phyloP scores from a whole-genome alignment of 2,888 invertebrate species.

The Leptinotarsa haldemani region DNA sequence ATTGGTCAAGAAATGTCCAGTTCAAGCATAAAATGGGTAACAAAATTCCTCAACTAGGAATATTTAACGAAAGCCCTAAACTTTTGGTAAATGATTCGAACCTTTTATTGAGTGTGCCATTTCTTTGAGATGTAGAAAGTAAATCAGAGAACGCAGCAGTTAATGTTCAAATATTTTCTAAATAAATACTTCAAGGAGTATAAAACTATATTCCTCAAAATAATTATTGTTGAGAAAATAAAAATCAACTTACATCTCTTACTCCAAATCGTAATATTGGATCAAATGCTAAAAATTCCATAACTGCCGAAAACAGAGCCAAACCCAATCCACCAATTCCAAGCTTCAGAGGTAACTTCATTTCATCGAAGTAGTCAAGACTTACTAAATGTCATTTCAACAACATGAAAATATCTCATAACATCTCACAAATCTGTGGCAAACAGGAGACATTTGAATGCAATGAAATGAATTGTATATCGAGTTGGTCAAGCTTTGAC shows the following conservation, averaged over 20 bases:
- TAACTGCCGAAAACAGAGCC: conserved; percentile 72
- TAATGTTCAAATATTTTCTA: too few relatives aligned
- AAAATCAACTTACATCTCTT: conserved; percentile 53
- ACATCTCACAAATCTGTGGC: background rate
- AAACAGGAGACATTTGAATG: conserved; percentile 5
- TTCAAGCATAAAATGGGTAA: too few relatives aligned
- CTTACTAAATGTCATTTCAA: background rate
- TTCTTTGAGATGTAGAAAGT: too few relatives aligned
- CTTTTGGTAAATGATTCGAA: too few relatives aligned
- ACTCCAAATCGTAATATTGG: conserved; percentile 50
- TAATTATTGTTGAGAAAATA: background rate
- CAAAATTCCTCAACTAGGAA: too few relatives aligned
- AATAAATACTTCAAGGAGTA: too few relatives aligned
- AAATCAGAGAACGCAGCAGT: too few relatives aligned
- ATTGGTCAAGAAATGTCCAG: too few relatives aligned
- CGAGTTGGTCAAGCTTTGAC: conserved; percentile 26
- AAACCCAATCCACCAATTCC: conserved; percentile 68
- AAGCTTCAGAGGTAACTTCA: conserved; percentile 67
- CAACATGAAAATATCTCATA: background rate
- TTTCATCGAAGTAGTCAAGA: conserved; percentile 40
- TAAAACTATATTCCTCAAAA: too few relatives aligned
- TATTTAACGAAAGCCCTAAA: too few relatives aligned
- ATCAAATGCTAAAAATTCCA: conserved; percentile 73
- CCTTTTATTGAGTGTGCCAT: too few relatives aligned
- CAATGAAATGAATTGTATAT: conserved; percentile 22